Conservation (phyloP, 2,888 invertebrate genomes). For the Tipula helvola region DNA sequence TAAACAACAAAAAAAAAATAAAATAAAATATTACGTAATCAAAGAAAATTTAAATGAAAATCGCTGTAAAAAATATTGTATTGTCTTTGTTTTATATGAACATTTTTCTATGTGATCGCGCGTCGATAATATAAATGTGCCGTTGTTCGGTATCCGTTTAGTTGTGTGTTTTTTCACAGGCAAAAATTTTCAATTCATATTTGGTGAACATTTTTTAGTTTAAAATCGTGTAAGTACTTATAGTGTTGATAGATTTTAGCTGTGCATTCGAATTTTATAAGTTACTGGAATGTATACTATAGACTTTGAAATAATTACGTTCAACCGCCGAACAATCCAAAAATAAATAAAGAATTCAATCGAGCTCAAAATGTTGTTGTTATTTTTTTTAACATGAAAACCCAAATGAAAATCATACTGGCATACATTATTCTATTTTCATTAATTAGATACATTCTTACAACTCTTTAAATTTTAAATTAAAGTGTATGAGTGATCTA, state of each 20-base stretch:
- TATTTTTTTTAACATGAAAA: not conserved
- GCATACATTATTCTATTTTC: not conserved
- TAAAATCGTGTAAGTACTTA: not conserved
- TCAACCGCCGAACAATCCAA: not conserved
- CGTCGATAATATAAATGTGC: not conserved
- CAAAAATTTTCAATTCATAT: not conserved
- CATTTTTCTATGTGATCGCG: not conserved
- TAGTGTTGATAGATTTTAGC: not conserved
- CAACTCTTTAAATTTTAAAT: not conserved
- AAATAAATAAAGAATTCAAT: not conserved
- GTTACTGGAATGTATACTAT: not conserved
- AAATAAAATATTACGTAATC: not conserved
- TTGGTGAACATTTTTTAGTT: not conserved
- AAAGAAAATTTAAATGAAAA: conserved; percentile 4
- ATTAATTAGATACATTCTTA: conserved; percentile 4
- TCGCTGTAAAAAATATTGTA: not conserved
- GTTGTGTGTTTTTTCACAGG: not conserved
- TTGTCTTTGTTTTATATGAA: not conserved
- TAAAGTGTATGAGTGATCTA: not conserved
- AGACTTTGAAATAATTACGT: not conserved
- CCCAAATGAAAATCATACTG: not conserved
- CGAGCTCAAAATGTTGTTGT: not conserved
- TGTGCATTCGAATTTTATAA: not conserved
- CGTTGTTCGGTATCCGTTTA: not conserved
- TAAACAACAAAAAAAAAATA: not conserved